Evolutionary conservation across 2,797 vertebrate genomes (phyloP).

Genomic region (Mus spretus): DNA sequence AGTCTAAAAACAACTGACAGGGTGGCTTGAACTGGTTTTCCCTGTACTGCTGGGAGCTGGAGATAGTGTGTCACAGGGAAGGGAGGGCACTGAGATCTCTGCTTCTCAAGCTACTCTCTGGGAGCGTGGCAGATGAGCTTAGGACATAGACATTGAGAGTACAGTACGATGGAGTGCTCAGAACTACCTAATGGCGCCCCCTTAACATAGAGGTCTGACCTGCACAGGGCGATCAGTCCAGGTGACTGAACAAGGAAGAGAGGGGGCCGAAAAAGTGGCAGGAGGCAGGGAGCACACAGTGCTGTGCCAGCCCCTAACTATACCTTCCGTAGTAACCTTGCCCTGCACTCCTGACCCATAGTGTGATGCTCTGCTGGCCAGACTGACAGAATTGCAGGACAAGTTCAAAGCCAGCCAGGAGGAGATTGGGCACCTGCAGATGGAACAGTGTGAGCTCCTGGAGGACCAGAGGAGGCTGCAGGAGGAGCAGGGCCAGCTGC

Average conservation of each 20-base stretch:
- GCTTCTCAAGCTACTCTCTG: neutral
- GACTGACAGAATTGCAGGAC: constrained; percentile 90
- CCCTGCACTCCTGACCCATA: constrained; percentile 71
- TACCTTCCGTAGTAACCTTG: neutral
- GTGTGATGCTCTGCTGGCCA: constrained; percentile 90
- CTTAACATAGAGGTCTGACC: neutral
- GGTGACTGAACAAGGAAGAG: neutral
- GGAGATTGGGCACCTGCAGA: constrained; percentile 88
- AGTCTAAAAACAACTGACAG: neutral
- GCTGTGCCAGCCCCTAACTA: neutral
- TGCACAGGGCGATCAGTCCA: neutral
- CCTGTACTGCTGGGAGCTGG: neutral
- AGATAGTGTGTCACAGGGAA: neutral
- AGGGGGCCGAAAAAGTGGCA: neutral
- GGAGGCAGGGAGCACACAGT: neutral
- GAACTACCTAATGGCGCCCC: neutral
- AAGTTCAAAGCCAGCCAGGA: constrained; percentile 90
- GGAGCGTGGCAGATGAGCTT: neutral
- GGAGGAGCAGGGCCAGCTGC: constrained; percentile 84
- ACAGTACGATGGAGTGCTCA: neutral
- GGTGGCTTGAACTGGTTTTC: neutral
- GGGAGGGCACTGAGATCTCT: too few relatives aligned
- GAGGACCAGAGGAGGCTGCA: constrained; percentile 89
- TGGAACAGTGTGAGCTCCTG: constrained; percentile 88
- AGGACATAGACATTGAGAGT: neutral